phyloP scores from a whole-genome alignment of 2,888 invertebrate species.

The Chloromyia formosa region DNA sequence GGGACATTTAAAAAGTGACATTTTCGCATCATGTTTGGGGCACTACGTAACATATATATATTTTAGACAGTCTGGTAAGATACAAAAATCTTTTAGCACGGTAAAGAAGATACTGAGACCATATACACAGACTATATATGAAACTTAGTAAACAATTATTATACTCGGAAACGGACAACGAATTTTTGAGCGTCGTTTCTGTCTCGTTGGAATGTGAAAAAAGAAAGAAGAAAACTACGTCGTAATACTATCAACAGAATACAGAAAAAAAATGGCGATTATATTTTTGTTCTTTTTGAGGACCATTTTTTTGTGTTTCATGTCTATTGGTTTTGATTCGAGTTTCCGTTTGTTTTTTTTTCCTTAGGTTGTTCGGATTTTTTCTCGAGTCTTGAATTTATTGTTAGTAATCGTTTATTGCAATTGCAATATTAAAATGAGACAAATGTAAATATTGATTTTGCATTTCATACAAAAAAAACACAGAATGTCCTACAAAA shows the following conservation, averaged over 20 bases:
- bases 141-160: too few relatives aligned
- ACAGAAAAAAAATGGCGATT: slow-evolving; percentile 26
- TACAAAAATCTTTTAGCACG: too few relatives aligned
- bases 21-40: slow-evolving; percentile 63
- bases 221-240: slow-evolving; percentile 8
- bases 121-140: too few relatives aligned
- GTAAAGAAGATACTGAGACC: too few relatives aligned
- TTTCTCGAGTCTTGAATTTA: background rate
- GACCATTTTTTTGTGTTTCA: slow-evolving; percentile 1
- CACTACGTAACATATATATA: slow-evolving; percentile 51
- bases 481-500: slow-evolving; percentile 22
- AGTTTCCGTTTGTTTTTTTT: slow-evolving; percentile 5
- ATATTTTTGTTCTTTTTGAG: slow-evolving; percentile 17
- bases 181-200: slow-evolving; percentile 51
- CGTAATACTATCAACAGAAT: background rate
- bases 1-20: slow-evolving; percentile 53
- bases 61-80: slow-evolving; percentile 6
- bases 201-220: slow-evolving; percentile 11
- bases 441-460: too few relatives aligned
- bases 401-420: slow-evolving; percentile 11
- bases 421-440: background rate
- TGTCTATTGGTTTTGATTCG: too few relatives aligned
- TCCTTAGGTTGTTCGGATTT: background rate
- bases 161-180: slow-evolving; percentile 48
- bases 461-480: too few relatives aligned